A percentile compares a stretch with the other conserved stretches of the same genome.
Evolutionary conservation across 1,140 invertebrate species (phyloP).

Genomic region (Semibalanus balanoides): DNA sequence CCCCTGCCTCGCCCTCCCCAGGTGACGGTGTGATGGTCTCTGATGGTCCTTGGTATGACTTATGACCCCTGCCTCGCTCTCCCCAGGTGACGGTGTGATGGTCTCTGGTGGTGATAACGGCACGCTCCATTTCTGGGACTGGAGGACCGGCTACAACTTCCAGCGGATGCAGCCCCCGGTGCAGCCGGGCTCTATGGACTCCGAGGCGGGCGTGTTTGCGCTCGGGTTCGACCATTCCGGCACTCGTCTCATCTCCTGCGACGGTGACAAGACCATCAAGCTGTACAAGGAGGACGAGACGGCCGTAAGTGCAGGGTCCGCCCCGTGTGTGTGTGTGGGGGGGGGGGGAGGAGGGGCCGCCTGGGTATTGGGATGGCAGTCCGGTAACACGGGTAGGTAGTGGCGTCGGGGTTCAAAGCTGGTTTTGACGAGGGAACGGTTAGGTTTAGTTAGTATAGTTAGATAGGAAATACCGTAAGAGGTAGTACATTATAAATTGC

Average conservation of each 20-base stretch:
- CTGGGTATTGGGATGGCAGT: too few species aligned
- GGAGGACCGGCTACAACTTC: constrained; percentile 97
- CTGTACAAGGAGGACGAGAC: constrained; percentile 95
- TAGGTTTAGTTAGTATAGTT: too few species aligned
- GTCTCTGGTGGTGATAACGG: constrained; percentile 98
- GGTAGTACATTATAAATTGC: too few species aligned
- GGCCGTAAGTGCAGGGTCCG: constrained; percentile 51
- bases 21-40: constrained; percentile 67
- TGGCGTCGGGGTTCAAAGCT: too few species aligned
- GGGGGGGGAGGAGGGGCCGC: too few species aligned
- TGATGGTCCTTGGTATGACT: not conserved
- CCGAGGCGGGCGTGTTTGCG: constrained; percentile 92
- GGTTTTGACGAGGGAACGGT: too few species aligned
- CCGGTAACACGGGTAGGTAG: too few species aligned
- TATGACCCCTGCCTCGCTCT: constrained; percentile 4
- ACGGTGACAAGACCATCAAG: constrained; percentile 99
- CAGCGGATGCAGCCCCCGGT: constrained; percentile 81
- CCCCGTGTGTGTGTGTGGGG: too few species aligned
- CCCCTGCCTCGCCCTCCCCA: constrained; percentile 8
- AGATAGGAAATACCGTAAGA: too few species aligned
- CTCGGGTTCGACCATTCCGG: constrained; percentile 90
- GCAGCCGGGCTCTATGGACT: constrained; percentile 99
- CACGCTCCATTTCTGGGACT: constrained; percentile 97
- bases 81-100: constrained; percentile 62
- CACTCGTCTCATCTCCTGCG: constrained; percentile 82